Evolutionary conservation across 2,888 invertebrate species (phyloP).

Genomic region (Drosophila ezoana): DNA sequence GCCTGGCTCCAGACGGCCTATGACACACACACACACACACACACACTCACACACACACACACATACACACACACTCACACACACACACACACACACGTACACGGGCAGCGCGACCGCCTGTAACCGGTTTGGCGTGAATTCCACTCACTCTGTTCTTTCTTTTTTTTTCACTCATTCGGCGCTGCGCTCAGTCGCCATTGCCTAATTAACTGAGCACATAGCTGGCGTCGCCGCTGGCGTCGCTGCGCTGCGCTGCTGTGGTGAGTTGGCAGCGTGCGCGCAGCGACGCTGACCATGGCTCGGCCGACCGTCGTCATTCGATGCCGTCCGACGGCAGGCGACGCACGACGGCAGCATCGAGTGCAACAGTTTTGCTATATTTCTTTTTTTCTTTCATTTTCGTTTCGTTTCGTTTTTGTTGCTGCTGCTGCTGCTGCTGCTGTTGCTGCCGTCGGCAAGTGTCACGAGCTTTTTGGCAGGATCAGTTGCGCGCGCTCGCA

Average conservation of each 20-base stretch:
- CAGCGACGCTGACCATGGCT: slow-evolving; percentile 12
- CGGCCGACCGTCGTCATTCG: slow-evolving; percentile 50
- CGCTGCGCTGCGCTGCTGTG: slow-evolving; percentile 53
- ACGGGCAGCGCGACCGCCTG: slow-evolving; percentile 6
- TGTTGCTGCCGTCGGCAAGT: slow-evolving; percentile 40
- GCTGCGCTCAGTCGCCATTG: slow-evolving; percentile 48
- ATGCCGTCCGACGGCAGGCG: slow-evolving; percentile 48
- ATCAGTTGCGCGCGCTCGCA: slow-evolving; percentile 29
- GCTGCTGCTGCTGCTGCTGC: background rate
- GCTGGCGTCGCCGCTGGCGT: slow-evolving; percentile 46
- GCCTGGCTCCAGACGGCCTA: slow-evolving; percentile 54
- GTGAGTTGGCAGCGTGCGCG: slow-evolving; percentile 52
- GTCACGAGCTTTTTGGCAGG: slow-evolving; percentile 27
- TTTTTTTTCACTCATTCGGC: slow-evolving; percentile 24
- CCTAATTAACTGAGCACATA: slow-evolving; percentile 71
- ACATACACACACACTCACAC: background rate
- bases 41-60: background rate
- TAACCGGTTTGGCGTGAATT: slow-evolving; percentile 67
- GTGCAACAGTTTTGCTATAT: slow-evolving; percentile 38
- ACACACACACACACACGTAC: background rate
- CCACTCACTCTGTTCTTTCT: slow-evolving; percentile 31
- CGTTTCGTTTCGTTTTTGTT: background rate
- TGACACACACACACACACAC: slow-evolving; percentile 20
- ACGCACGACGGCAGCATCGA: slow-evolving; percentile 37
- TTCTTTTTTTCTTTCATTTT: background rate